Evolutionary conservation across 2,113 vertebrate species (phyloP).

Genomic region (Varanus komodoensis): DNA sequence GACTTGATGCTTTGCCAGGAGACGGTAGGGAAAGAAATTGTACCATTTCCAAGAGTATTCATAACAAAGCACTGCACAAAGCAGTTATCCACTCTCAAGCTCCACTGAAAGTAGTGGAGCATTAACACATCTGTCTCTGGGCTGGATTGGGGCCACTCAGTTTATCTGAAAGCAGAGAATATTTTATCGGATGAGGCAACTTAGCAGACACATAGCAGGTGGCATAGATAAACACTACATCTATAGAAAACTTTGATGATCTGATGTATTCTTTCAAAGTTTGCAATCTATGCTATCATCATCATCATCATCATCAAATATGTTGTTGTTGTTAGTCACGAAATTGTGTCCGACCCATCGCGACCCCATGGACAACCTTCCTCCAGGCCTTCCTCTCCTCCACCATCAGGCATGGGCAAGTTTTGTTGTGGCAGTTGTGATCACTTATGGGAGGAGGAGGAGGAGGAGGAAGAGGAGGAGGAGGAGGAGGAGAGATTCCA

Average conservation of each 20-base stretch:
- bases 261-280: background rate
- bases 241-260: background rate
- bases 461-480: background rate
- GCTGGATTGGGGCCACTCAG: background rate
- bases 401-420: too few relatives aligned
- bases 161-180: background rate
- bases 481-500: too few relatives aligned
- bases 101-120: background rate
- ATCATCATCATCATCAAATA: background rate
- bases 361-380: too few relatives aligned
- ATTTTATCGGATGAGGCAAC: background rate
- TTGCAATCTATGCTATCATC: background rate
- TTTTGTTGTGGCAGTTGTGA: too few relatives aligned
- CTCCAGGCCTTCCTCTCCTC: too few relatives aligned
- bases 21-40: background rate
- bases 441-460: background rate
- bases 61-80: conserved; percentile 4
- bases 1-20: conserved; percentile 31
- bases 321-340: too few relatives aligned
- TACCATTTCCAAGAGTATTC: conserved; percentile 20
- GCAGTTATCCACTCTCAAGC: background rate
- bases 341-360: too few relatives aligned
- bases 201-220: background rate
- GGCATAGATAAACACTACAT: background rate
- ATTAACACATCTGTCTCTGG: background rate